Evolutionary conservation across 2,797 vertebrate species (phyloP), one percentile per base, ranked within the genome.

Genomic region (Salmo trutta): DNA sequence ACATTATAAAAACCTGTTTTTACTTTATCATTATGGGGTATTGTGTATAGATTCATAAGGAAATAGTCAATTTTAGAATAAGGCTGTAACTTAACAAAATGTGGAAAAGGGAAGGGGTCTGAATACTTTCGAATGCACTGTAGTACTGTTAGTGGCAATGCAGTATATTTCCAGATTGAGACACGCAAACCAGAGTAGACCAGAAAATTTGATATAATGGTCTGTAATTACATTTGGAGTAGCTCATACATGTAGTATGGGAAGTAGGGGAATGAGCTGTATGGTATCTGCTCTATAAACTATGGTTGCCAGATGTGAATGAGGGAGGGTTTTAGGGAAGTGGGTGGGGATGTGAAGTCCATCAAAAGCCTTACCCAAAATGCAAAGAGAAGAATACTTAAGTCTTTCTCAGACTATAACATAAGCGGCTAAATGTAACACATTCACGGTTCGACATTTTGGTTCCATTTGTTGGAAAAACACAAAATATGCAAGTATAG

Each of bases 191-290:
- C 36, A 16, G 68, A 76, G 33, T 29, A 6, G 5, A 62, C 75
- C 4, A 59, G n/a, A 29, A 4, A 6, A 36, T 76, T 33, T 47
- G 29, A 69, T 71, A 47, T 78, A 69, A 21, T 68, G 74, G 19
- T 36, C 64, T 52, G 64, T 82, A 83, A 73, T 62, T 66, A 71
- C 4, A 68, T 81, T 77, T 70, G 75, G 72, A 83, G 77, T 24
- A 14, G 78, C 85, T 81, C 73, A 0, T 85, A 72, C 19, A 51
- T 73, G 75, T 72, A 56, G 83, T 73, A 78, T 71, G 75, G 79
- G 59, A 24, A 24, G n/a, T 24, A 81, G 78, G 68, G 80, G 78
- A 81, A 14, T 21, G 75, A 88, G 84, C 84, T 90, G 86, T 75
- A 16, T 29, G 12, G 68, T 29, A 17, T 27, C 31, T 68, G 27